A percentile compares a stretch with the other conserved stretches of the same genome.
Conservation (phyloP, 2,797 vertebrate genomes). For the Sebastes nivosus region DNA sequence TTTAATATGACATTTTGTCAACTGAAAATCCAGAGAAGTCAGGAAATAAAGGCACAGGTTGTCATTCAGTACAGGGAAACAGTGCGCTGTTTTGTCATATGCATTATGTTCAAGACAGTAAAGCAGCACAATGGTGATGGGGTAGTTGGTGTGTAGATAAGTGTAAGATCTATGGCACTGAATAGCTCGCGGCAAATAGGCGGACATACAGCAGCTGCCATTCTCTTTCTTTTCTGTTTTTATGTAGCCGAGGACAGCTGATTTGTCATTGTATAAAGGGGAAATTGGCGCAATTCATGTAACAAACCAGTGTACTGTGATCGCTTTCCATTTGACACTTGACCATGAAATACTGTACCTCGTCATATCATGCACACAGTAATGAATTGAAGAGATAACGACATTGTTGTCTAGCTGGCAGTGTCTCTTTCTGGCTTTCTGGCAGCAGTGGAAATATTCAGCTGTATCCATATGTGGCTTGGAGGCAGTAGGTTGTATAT, state of each 20-base stretch:
- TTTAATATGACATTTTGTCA: neutral
- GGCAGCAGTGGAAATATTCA: neutral
- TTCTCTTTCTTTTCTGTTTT: neutral
- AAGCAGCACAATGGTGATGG: neutral
- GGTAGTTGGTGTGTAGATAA: neutral
- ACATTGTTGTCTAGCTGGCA: conserved; percentile 4
- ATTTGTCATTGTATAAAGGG: neutral
- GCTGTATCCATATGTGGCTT: conserved; percentile 6
- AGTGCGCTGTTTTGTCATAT: neutral
- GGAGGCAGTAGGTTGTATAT: conserved; percentile 10
- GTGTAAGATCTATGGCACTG: conserved; percentile 3
- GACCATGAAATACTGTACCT: neutral
- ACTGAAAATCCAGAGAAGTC: neutral
- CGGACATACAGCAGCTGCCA: neutral
- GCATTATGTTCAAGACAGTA: conserved; percentile 21
- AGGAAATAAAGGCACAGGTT: conserved; percentile 7
- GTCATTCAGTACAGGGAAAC: neutral
- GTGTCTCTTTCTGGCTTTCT: neutral
- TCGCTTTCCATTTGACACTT: neutral
- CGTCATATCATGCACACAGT: neutral
- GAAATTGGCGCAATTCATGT: neutral
- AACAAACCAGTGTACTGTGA: neutral
- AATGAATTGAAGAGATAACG: conserved; percentile 1
- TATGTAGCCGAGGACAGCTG: neutral
- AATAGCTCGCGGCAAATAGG: conserved; percentile 2